phyloP scores from a whole-genome alignment of 1,140 invertebrate genomes.

The Harpegnathos saltator region DNA sequence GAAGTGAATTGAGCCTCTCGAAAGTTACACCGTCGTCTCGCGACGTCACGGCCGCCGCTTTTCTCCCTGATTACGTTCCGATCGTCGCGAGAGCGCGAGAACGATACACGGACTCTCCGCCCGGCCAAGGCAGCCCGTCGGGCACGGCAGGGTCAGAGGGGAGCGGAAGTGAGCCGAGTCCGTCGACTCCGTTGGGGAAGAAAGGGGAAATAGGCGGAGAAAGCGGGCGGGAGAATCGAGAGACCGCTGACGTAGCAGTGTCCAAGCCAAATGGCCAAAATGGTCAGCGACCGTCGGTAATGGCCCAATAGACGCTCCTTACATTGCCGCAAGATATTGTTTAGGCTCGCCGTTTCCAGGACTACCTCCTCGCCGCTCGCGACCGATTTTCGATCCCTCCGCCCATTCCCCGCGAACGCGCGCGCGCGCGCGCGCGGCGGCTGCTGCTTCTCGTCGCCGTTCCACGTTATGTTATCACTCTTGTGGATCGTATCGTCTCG shows the following conservation, averaged over 20 bases:
- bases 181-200: conserved; percentile 53
- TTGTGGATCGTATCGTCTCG: conserved; percentile 66
- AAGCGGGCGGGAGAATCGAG: conserved; percentile 72
- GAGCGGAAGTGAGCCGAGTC: conserved; percentile 36
- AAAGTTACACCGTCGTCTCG: not conserved
- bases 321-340: conserved; percentile 86
- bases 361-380: conserved; percentile 35
- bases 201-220: conserved; percentile 70
- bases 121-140: not conserved
- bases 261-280: conserved; percentile 85
- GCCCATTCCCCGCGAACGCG: conserved; percentile 39
- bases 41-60: no score
- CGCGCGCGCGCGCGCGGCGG: no score
- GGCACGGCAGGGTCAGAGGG: conserved; percentile 49
- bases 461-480: conserved; percentile 69
- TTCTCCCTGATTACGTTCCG: no score
- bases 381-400: conserved; percentile 69
- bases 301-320: conserved; percentile 86
- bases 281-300: conserved; percentile 85
- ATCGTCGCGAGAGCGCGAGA: not conserved
- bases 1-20: not conserved
- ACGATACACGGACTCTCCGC: conserved; percentile 27
- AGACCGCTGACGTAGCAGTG: conserved; percentile 84
- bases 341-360: conserved; percentile 81
- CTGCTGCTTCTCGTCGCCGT: conserved; percentile 48